Base-by-base conservation (phyloP, 2,113 vertebrate species). In the Lethenteron reissneri region DNA sequence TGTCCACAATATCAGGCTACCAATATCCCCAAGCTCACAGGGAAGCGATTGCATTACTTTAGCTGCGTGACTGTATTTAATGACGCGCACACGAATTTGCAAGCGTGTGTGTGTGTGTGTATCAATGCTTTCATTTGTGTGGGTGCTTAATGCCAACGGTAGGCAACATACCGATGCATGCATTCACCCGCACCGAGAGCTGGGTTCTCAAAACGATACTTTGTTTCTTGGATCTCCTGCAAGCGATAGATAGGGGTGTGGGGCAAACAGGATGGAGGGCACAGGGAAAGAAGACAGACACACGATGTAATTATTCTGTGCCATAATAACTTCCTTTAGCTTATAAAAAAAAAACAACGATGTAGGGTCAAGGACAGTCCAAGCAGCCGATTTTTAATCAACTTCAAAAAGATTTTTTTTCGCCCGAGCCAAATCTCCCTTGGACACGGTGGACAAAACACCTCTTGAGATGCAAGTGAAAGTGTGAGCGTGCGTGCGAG, bases 171-270 rank as follows among this genome's bases (percentile, higher is more conserved):
- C 92, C 92, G 4, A 96, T 96, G 77, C 92, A 96, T 77, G 87
- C 83, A 17, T 96, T 89, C 57, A 96, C 92, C 58, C 92, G 85
- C 71, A 96, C 89, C 0, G 88, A 92, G 73, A 96, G 83, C 79
- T 96, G 88, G 57, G 87, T 95, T 69, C 92, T 84, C 74, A 96
- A 77, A 77, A 96, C 81, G 77, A 96, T 83, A 72, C 88, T 91
- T 79, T 95, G 88, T 75, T 95, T 96, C 82, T 89, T 95, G 71
- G 87, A 87, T 70, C 87, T 85, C 82, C 86, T 86, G 78, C 74
- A 73, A 76, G 19, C 41, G 41, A 41, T 41, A 41, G 41, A 7
- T 41, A 41, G 41, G 5, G 41, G 41, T 41, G 41, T 41, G 41
- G 41, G 41, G 41, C 41, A 41, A 41, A 41, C 6, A 41, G 41